Percentiles rank a stretch among this genome's conserved stretches.
Evolutionary conservation across 2,113 vertebrate species (phyloP).

Genomic region (Pipra filicauda): DNA sequence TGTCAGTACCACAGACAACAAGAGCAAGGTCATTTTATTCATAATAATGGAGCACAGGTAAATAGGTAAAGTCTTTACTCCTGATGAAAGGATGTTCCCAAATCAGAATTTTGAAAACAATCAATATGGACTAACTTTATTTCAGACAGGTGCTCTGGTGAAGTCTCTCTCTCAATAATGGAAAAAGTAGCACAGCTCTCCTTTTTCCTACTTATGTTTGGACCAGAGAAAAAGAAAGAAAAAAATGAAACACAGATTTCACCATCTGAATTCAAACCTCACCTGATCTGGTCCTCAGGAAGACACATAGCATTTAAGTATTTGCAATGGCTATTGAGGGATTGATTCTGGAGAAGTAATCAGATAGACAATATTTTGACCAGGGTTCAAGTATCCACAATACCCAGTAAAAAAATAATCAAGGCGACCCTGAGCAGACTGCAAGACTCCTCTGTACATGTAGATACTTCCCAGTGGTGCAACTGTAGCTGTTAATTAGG

Average conservation of each 20-base stretch:
- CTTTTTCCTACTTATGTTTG: background rate
- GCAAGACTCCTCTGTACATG: background rate
- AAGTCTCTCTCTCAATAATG: background rate
- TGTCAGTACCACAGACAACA: background rate
- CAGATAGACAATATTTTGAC: background rate
- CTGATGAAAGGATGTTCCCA: background rate
- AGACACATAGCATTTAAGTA: background rate
- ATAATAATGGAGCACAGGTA: background rate
- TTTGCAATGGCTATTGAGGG: background rate
- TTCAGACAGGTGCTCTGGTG: background rate
- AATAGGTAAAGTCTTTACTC: background rate
- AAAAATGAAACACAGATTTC: background rate
- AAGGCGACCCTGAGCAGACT: constrained; percentile 17
- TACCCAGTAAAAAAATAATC: constrained; percentile 24
- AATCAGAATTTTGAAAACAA: background rate
- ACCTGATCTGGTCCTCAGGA: background rate
- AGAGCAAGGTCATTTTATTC: background rate
- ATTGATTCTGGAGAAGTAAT: constrained; percentile 35
- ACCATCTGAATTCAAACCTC: background rate
- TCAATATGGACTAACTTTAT: background rate
- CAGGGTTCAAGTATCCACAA: background rate
- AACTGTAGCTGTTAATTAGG: background rate
- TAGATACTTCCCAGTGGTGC: background rate
- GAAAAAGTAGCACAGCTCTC: background rate
- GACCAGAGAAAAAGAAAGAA: background rate